A percentile compares a stretch with the other conserved stretches of the same genome.
Evolutionary conservation across 2,888 invertebrate species (phyloP).

Genomic region (Cantharis rufa): DNA sequence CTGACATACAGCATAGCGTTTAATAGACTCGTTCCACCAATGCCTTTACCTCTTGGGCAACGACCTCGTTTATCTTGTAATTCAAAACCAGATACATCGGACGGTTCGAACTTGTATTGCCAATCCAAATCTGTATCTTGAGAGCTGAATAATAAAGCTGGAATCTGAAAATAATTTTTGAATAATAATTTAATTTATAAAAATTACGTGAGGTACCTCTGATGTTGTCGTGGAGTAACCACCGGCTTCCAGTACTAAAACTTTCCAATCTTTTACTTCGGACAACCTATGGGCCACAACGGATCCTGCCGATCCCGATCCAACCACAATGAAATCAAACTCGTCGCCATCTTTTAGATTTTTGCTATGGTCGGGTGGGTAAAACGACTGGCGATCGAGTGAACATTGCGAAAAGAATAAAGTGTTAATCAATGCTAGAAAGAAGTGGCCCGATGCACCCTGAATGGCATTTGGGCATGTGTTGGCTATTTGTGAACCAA

Average conservation of each 20-base stretch:
- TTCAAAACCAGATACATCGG: constrained; percentile 79
- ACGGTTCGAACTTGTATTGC: constrained; percentile 87
- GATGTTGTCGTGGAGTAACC: constrained; percentile 55
- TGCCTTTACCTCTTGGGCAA: constrained; percentile 90
- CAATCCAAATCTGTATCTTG: constrained; percentile 88
- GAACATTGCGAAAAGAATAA: not conserved
- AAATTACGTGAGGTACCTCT: constrained; percentile 46
- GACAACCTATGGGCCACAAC: constrained; percentile 58
- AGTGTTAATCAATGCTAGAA: constrained; percentile 52
- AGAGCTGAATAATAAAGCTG: constrained; percentile 81
- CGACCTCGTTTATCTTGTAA: constrained; percentile 86
- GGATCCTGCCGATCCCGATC: constrained; percentile 61
- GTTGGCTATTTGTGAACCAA: not conserved
- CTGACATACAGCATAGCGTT: constrained; percentile 92
- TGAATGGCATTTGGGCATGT: not conserved
- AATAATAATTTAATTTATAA: constrained; percentile 46
- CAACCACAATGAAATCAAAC: constrained; percentile 61
- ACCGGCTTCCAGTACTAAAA: constrained; percentile 61
- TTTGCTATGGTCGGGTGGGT: not conserved
- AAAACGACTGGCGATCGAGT: not conserved
- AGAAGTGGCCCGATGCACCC: not conserved
- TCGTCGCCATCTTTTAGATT: constrained; percentile 37
- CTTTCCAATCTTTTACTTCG: constrained; percentile 54
- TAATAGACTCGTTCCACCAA: constrained; percentile 85
- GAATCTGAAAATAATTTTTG: constrained; percentile 61